A percentile compares a stretch with the other conserved stretches of the same genome.
Conservation (phyloP, 2,888 invertebrate species). For the Mythimna ferrago region DNA sequence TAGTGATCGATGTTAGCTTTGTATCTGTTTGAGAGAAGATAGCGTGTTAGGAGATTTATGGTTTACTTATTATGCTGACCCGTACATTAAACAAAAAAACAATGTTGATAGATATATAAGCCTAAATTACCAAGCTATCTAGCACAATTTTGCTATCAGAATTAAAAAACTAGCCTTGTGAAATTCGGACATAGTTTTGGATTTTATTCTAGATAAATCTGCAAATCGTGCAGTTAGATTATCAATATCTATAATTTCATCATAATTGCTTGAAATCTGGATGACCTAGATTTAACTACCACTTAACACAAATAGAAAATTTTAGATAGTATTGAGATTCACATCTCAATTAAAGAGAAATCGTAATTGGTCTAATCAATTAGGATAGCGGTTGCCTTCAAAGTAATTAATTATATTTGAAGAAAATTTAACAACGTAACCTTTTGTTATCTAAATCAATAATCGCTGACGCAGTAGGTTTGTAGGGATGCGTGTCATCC, state of each 20-base stretch:
- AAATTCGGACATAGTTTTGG: too few relatives aligned
- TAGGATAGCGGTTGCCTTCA: background rate
- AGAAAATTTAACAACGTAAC: background rate
- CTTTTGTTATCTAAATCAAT: constrained; percentile 10
- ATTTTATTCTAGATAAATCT: constrained; percentile 11
- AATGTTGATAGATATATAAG: background rate
- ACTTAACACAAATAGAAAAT: background rate
- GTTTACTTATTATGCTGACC: background rate
- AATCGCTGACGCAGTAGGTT: background rate
- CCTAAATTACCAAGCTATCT: background rate
- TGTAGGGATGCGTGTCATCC: background rate
- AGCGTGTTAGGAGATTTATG: background rate
- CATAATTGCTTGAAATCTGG: constrained; percentile 16
- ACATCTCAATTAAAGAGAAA: constrained; percentile 31
- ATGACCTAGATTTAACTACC: background rate
- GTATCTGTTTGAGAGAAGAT: background rate
- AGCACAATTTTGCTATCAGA: background rate
- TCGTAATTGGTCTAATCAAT: constrained; percentile 12
- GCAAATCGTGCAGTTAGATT: background rate
- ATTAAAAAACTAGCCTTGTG: background rate
- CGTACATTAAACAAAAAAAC: too few relatives aligned
- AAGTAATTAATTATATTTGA: constrained; percentile 4
- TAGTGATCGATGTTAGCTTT: background rate
- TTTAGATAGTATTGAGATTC: background rate
- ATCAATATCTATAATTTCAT: constrained; percentile 1